Percentiles rank a stretch among this genome's conserved stretches.
Evolutionary conservation across 2,888 invertebrate genomes (phyloP).

Genomic region (Smittia sp.): DNA sequence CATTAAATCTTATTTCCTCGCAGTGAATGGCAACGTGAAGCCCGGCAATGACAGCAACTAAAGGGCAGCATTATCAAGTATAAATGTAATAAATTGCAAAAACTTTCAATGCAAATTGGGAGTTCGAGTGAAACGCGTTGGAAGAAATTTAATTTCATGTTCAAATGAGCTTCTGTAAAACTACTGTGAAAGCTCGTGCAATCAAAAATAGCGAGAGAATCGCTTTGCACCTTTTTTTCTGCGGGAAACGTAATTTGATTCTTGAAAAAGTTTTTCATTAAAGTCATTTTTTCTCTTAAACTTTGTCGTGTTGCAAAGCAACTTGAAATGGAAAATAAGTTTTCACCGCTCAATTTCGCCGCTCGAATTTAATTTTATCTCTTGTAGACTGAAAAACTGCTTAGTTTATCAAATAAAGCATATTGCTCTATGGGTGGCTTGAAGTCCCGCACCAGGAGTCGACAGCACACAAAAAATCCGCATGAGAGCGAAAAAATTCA

Average conservation of each 20-base stretch:
- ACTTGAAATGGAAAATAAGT: constrained; percentile 5
- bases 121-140: neutral
- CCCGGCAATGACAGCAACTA: constrained; percentile 4
- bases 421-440: neutral
- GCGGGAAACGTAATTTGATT: neutral
- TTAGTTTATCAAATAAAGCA: constrained; percentile 27
- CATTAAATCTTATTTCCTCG: constrained; percentile 8
- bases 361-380: constrained; percentile 25
- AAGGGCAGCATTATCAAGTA: constrained; percentile 6
- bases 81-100: constrained; percentile 19
- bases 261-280: constrained; percentile 11
- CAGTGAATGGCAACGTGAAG: neutral
- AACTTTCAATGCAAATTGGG: neutral
- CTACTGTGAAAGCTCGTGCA: neutral
- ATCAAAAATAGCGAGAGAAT: neutral
- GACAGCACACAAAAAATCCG: neutral
- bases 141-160: constrained; percentile 10
- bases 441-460: neutral
- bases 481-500: neutral
- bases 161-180: constrained; percentile 3
- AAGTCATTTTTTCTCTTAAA: neutral
- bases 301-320: neutral
- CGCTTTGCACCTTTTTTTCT: constrained; percentile 1
- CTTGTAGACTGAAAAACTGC: constrained; percentile 30
- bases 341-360: neutral